Conservation (phyloP, 2,113 vertebrate species). For the Bufo gargarizans region DNA sequence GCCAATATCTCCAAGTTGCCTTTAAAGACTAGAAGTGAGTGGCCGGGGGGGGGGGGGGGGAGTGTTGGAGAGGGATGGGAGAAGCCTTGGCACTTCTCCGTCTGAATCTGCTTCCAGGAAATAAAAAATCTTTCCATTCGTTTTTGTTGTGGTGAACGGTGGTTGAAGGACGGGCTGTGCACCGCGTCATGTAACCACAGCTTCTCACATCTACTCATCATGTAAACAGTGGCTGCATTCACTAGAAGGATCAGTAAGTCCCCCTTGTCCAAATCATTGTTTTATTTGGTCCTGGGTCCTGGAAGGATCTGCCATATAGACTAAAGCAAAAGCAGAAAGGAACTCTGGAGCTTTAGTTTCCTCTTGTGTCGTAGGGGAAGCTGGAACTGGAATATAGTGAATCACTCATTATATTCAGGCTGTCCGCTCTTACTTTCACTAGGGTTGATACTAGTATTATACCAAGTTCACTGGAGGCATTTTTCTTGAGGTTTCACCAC, state of each 20-base stretch:
- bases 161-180: slow-evolving; percentile 15
- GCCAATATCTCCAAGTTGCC: slow-evolving; percentile 5
- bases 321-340: neutral
- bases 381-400: neutral
- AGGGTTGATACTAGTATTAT: neutral
- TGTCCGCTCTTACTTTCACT: neutral
- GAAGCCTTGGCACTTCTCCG: slow-evolving; percentile 11
- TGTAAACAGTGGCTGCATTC: neutral
- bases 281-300: neutral
- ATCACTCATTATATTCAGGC: neutral
- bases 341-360: neutral
- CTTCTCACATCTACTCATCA: neutral
- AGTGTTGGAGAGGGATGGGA: slow-evolving; percentile 20
- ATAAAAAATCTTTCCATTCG: slow-evolving; percentile 46
- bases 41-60: neutral
- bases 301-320: neutral
- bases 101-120: slow-evolving; percentile 43
- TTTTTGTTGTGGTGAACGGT: neutral
- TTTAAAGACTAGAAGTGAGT: neutral
- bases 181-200: neutral
- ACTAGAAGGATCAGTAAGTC: neutral
- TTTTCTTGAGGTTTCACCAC: neutral
- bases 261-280: neutral
- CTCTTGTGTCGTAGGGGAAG: neutral
- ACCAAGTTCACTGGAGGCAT: neutral